These are phyloP conservation scores for Drosophila setifemur DNA, from an alignment of 1,140 invertebrate species.

Conservation along the genomic window DNA sequence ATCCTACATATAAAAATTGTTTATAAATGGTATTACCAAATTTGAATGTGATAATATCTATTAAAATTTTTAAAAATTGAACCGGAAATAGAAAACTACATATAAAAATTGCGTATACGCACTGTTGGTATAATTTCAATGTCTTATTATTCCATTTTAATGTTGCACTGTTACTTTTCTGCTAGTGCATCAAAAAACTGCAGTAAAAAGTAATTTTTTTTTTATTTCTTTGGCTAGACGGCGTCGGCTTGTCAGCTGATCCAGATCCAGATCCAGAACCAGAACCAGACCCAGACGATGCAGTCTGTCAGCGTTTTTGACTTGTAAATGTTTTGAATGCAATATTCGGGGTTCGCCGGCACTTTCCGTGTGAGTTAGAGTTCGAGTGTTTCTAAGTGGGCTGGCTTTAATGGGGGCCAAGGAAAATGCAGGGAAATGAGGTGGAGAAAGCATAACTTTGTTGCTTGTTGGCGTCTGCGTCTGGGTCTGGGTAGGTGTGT, in stretches of 20 bases:
- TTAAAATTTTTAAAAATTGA: too few relatives aligned
- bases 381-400: not conserved
- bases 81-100: too few relatives aligned
- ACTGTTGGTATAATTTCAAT: too few relatives aligned
- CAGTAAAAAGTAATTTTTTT: slow-evolving; percentile 22
- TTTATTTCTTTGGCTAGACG: slow-evolving; percentile 44
- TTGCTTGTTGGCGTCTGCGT: slow-evolving; percentile 12
- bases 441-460: slow-evolving; percentile 36
- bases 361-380: too few relatives aligned
- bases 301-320: slow-evolving; percentile 64
- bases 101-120: too few relatives aligned
- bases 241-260: slow-evolving; percentile 52
- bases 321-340: slow-evolving; percentile 61
- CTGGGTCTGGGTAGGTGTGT: too few relatives aligned
- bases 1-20: too few relatives aligned
- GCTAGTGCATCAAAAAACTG: slow-evolving; percentile 14
- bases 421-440: slow-evolving; percentile 18
- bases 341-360: slow-evolving; percentile 33
- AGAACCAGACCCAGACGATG: slow-evolving; percentile 51
- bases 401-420: slow-evolving; percentile 30
- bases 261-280: too few relatives aligned
- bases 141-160: not conserved
- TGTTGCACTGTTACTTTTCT: not conserved
- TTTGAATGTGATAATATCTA: too few relatives aligned
- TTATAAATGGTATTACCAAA: too few relatives aligned